A percentile compares a stretch with the other conserved stretches of the same genome.
Evolutionary conservation across 2,797 vertebrate species (phyloP).

Genomic region (Sorex maritimensis): DNA sequence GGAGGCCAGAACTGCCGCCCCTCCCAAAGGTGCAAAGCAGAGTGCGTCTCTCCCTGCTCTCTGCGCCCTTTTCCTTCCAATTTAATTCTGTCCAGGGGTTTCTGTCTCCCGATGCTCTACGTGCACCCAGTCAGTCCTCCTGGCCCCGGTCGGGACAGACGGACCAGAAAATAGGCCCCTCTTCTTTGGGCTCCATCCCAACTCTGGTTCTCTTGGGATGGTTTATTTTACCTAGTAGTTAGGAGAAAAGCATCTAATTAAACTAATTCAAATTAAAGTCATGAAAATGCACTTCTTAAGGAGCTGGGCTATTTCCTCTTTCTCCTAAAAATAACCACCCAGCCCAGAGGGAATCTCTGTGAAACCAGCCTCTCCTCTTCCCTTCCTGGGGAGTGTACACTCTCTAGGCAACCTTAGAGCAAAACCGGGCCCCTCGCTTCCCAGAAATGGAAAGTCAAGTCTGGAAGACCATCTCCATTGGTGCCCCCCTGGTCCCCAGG

Average conservation of each 20-base stretch:
- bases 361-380: neutral
- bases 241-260: conserved; percentile 67
- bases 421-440: neutral
- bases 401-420: neutral
- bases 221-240: conserved; percentile 44
- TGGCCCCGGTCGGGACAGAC: neutral
- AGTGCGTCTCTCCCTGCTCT: neutral
- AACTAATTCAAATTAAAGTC: conserved; percentile 71
- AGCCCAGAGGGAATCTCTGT: neutral
- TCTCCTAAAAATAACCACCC: conserved; percentile 19
- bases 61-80: neutral
- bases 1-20: too few species aligned
- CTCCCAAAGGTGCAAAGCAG: too few species aligned
- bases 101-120: neutral
- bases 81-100: neutral
- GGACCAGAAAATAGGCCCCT: neutral
- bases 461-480: neutral
- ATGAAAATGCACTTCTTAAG: conserved; percentile 43
- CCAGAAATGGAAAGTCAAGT: conserved; percentile 5
- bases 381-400: too few species aligned
- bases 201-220: neutral
- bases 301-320: conserved; percentile 41
- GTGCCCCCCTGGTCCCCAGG: neutral
- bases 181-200: neutral
- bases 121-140: neutral